These are phyloP conservation scores for Ceyx melanurus DNA, from an alignment of 2,113 vertebrate genomes.

Conservation along the genomic window DNA sequence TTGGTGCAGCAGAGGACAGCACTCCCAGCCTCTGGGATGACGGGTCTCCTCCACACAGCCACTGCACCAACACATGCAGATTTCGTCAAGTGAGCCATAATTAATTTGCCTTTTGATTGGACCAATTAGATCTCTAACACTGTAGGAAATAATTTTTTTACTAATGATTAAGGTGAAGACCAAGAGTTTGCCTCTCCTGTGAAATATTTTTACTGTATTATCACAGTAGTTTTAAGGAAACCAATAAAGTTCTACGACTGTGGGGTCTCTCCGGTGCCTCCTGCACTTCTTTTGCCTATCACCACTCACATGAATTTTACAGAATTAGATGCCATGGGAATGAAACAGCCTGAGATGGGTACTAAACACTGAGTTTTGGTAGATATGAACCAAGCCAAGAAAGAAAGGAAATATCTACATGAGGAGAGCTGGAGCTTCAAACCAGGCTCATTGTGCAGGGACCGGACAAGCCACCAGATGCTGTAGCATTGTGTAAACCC, in stretches of 20 bases:
- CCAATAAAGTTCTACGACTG: not conserved
- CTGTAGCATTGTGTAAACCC: constrained; percentile 47
- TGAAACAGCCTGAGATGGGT: not conserved
- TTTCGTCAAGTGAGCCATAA: constrained; percentile 49
- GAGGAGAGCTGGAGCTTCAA: not conserved
- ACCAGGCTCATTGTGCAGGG: not conserved
- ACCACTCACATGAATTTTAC: rapidly evolving
- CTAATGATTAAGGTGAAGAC: constrained; percentile 26
- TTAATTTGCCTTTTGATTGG: constrained; percentile 67
- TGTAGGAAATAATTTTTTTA: constrained; percentile 56
- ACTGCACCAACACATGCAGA: not conserved
- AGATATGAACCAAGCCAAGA: not conserved
- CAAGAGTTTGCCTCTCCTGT: not conserved
- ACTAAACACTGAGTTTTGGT: not conserved
- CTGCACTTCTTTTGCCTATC: rapidly evolving
- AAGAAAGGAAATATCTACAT: not conserved
- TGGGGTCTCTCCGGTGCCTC: not conserved
- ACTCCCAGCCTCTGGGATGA: rapidly evolving
- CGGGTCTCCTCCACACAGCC: not conserved
- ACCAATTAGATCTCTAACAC: constrained; percentile 61
- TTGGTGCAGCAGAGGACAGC: not conserved
- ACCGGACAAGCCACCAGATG: not conserved
- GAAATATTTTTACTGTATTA: not conserved
- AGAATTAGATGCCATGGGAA: not conserved
- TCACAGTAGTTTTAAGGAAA: not conserved